phyloP scores from a whole-genome alignment of 1,140 invertebrate genomes.

The Sinonovacula constricta region DNA sequence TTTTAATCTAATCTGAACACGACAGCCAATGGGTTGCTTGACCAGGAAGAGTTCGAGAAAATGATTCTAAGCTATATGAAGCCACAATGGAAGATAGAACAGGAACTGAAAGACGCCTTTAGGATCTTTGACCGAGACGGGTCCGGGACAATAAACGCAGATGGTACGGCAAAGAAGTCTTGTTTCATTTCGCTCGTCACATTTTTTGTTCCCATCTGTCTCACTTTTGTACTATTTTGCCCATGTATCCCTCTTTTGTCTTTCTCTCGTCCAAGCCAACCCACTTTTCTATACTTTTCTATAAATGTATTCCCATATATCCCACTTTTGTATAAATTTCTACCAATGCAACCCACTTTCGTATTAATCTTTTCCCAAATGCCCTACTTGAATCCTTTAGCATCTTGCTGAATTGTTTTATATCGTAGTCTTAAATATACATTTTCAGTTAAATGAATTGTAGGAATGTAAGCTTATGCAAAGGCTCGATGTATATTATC shows the following conservation, averaged over 20 bases:
- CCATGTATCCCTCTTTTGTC: not conserved
- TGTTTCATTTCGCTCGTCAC: not conserved
- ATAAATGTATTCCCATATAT: not conserved
- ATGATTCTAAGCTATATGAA: constrained; percentile 45
- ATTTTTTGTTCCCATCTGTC: not conserved
- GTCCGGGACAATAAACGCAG: constrained; percentile 8
- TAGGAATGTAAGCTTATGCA: not conserved
- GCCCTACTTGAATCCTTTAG: not conserved
- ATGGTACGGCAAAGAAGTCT: not conserved
- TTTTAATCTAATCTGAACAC: too few relatives aligned
- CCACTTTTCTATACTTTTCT: not conserved
- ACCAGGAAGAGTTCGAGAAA: constrained; percentile 28
- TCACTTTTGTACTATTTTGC: not conserved
- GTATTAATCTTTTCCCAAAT: not conserved
- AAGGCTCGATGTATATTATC: not conserved
- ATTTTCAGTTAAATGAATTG: not conserved
- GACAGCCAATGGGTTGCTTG: constrained; percentile 9
- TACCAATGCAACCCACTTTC: not conserved
- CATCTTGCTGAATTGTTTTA: not conserved
- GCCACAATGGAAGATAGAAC: constrained; percentile 28
- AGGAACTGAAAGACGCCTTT: constrained; percentile 45
- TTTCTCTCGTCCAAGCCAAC: not conserved
- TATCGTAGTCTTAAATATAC: not conserved
- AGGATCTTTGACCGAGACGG: constrained; percentile 41
- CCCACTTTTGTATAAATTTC: not conserved